Base-by-base conservation (phyloP, 2,113 vertebrate species). In the Rhynchopsitta pachyrhyncha region DNA sequence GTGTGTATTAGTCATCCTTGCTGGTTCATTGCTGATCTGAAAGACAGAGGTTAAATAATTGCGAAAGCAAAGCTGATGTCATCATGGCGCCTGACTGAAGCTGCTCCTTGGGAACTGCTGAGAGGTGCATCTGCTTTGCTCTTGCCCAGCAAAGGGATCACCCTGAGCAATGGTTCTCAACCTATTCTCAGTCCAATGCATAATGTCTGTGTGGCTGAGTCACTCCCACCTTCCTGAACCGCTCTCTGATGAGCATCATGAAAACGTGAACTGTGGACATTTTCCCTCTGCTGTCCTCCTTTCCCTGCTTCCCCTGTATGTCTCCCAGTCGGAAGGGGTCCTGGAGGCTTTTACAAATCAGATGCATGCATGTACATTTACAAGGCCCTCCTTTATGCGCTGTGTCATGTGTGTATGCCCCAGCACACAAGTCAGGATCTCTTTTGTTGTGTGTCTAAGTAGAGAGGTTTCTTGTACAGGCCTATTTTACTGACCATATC, bases 31-130 rank as follows among this genome's bases (percentile, higher is more conserved):
- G 83, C 93, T 92, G 90, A 82, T 84, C 69, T 92, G 88, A 91
- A 86, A 82, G 95, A 86, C 93, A 93, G 93, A 92, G 91, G 96
- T 95, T 95, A 95, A 95, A 92, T 29, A 86, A 89, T 91, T 96
- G 96, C 41, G 1, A 96, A 95, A 96, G 86, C 74, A 66, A 55
- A 67, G 92, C 82, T 96, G 96, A 94, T 93, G 91, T 96, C 96
- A 96, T 62, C 86, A 46, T 10, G 91, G 96, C 5, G 53, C 86
- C 88, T 84, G 92, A 39, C 67, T 96, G 83, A 79, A 83, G 77
- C 62, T 84, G 80, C 57, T 73, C 2, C 81, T 82, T 89, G 90
- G 71, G 79, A 92, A 16, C 79, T 83, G 77, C 24, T 68, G 77
- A 69, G 92, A 94, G 80, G 59, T 76, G 69, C 23, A 71, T 93